Conservation (phyloP, 2,888 invertebrate genomes). For the Apotomis capreana region DNA sequence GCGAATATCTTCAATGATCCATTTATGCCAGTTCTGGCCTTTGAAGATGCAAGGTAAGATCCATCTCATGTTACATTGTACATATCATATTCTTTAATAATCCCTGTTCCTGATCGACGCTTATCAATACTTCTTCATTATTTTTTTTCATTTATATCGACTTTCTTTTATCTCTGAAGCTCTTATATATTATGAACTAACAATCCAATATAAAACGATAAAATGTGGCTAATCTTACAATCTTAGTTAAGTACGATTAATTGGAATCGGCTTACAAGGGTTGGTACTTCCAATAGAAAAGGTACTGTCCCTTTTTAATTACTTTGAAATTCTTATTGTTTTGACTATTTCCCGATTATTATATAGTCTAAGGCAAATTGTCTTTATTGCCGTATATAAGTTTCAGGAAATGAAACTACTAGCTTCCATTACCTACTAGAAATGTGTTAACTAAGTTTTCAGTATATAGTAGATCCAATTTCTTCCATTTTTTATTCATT, state of each 20-base stretch:
- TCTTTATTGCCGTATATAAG: too few relatives aligned
- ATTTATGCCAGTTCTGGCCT: constrained; percentile 86
- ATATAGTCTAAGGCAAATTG: too few relatives aligned
- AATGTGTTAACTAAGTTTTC: too few relatives aligned
- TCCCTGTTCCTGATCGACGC: neutral
- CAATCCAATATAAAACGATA: neutral
- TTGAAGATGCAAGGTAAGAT: constrained; percentile 86
- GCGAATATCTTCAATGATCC: constrained; percentile 84
- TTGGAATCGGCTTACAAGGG: neutral
- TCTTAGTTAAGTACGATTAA: neutral
- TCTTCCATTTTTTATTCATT: too few relatives aligned
- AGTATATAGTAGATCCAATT: too few relatives aligned
- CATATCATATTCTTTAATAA: neutral
- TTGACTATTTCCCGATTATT: too few relatives aligned
- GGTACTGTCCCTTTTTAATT: neutral
- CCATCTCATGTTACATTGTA: constrained; percentile 22
- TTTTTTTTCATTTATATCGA: too few relatives aligned
- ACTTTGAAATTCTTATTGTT: too few relatives aligned
- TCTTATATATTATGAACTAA: neutral
- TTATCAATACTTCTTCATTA: neutral
- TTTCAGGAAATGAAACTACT: too few relatives aligned
- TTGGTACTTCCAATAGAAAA: neutral
- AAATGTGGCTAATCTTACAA: neutral
- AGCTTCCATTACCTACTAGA: too few relatives aligned
- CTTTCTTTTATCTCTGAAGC: too few relatives aligned